phyloP scores from a whole-genome alignment of 64 coral and sea anemone genomes.

The Dendrophyllia cribrosa region DNA sequence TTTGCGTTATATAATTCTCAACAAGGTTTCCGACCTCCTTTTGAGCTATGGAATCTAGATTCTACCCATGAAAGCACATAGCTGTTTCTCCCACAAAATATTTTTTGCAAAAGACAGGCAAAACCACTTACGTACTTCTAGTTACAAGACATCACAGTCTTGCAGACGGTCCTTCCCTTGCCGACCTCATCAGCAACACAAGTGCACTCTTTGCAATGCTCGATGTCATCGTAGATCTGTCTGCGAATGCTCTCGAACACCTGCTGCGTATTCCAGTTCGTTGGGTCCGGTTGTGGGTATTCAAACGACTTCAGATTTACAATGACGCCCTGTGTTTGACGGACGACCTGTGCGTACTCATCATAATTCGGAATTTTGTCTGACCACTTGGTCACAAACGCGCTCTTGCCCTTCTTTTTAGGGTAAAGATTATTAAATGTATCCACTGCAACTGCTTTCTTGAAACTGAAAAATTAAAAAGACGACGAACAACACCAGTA shows the following conservation, averaged over 20 bases:
- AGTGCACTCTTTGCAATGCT: slow-evolving; percentile 39
- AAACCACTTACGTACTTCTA: background rate
- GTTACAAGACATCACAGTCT: background rate
- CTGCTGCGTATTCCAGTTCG: background rate
- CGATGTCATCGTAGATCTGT: slow-evolving; percentile 26
- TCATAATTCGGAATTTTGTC: slow-evolving; percentile 36
- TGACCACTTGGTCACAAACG: background rate
- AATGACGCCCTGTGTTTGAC: slow-evolving; percentile 61
- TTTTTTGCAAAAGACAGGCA: too few relatives aligned
- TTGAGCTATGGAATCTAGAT: too few relatives aligned
- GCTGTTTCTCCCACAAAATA: too few relatives aligned
- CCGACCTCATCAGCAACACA: slow-evolving; percentile 71
- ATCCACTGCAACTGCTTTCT: slow-evolving; percentile 56
- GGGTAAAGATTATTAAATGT: slow-evolving; percentile 27
- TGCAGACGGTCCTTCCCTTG: slow-evolving; percentile 60
- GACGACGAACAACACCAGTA: background rate
- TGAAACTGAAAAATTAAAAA: slow-evolving; percentile 51
- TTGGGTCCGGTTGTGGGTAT: background rate
- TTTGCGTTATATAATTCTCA: too few relatives aligned
- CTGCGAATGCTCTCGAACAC: slow-evolving; percentile 22
- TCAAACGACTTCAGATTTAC: slow-evolving; percentile 72
- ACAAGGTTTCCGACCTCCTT: too few relatives aligned
- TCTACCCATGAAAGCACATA: too few relatives aligned
- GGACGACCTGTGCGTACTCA: slow-evolving; percentile 69
- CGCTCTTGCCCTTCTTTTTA: background rate